Evolutionary conservation across 2,888 invertebrate species (phyloP).

Genomic region (Papilio demoleus): DNA sequence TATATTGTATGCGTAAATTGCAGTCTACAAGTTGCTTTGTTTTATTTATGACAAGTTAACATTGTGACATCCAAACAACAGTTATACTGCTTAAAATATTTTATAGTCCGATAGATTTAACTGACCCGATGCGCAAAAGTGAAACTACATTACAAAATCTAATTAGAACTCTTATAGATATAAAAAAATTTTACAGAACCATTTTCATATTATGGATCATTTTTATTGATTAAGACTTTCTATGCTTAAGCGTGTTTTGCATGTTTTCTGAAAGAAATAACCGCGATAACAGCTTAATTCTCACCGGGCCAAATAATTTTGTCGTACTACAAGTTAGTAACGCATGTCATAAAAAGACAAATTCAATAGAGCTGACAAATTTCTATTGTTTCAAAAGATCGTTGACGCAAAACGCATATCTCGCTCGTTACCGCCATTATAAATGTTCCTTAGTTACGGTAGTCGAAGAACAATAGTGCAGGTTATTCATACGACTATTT

Average conservation of each 20-base stretch:
- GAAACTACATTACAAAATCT: neutral
- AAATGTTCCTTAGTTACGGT: constrained; percentile 53
- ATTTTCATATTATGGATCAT: too few relatives aligned
- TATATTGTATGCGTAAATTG: constrained; percentile 34
- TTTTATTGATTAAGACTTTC: neutral
- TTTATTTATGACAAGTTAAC: constrained; percentile 23
- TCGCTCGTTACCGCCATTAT: constrained; percentile 49
- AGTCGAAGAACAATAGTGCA: constrained; percentile 49
- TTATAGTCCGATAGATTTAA: neutral
- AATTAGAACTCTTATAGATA: neutral
- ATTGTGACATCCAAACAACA: constrained; percentile 20
- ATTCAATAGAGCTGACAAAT: constrained; percentile 38
- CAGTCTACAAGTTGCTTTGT: constrained; percentile 13
- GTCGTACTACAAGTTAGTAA: constrained; percentile 16
- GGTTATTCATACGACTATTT: constrained; percentile 59
- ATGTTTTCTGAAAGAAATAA: neutral
- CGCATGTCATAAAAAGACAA: constrained; percentile 35
- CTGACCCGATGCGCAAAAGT: neutral
- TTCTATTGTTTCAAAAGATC: constrained; percentile 40
- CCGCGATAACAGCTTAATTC: neutral
- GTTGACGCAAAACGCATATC: constrained; percentile 47
- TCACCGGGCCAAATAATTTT: neutral
- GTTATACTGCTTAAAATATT: constrained; percentile 24
- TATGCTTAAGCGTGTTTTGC: neutral
- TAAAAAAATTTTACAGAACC: too few relatives aligned